Evolutionary conservation across 2,797 vertebrate genomes (phyloP), one percentile per base, ranked within the genome.

Genomic region (Ctenopoma multispine): DNA sequence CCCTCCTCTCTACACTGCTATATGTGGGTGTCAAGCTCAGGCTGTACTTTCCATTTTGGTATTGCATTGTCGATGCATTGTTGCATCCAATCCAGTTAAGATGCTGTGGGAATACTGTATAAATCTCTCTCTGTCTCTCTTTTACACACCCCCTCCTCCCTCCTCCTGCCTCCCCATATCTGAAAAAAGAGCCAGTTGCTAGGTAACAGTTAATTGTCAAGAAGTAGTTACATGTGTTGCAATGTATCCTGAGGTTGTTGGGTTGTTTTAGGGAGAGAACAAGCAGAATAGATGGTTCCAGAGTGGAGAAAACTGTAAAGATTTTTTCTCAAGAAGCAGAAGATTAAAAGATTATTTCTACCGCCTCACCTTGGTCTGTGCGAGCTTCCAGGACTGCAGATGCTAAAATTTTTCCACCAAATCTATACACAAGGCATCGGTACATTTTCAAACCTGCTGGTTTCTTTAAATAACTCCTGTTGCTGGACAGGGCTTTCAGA

Each of bases 171-270:
- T 59, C 74, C 75, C 77, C 72, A 69, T 87, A 63, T 87, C 82
- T 82, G 75, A 84, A 92, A 92, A 93, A 93, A 90, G 90, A 93
- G 81, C 94, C 92, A 93, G 94, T 95, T 95, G 94, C 95, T 95
- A 95, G 94, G 95, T 93, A 95, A 95, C 95, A 90, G 91, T 95
- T 95, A 95, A 95, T 95, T 94, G 94, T 94, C 93, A 94, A 95
- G 94, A 94, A 94, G 93, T 94, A 94, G 94, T 93, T 94, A 92
- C 91, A 94, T 94, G 92, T 93, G 93, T 93, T 94, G 91, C 90
- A 81, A 89, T 92, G 92, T 89, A 92, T 93, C 89, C 85, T 62
- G 85, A 89, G 92, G 90, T 92, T 89, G 89, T 89, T 91, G 91
- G 82, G 77, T 86, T 76, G 84, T 67, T 74, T 74, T 62, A 58